Conservation (phyloP, 2,888 invertebrate genomes). For the Apodemia zela region DNA sequence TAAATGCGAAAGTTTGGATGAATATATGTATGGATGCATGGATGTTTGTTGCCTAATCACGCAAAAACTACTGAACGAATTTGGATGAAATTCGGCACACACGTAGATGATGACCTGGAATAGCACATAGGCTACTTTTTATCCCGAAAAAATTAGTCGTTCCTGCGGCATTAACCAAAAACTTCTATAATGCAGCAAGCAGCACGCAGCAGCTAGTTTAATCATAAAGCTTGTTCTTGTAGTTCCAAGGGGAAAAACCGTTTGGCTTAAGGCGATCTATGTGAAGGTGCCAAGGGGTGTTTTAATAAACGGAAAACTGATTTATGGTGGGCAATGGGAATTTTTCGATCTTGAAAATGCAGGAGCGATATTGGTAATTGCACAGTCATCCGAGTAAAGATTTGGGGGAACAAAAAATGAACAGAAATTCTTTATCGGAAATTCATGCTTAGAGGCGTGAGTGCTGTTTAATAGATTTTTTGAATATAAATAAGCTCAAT, state of each 20-base stretch:
- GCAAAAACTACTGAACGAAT: too few relatives aligned
- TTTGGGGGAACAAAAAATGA: conserved; percentile 25
- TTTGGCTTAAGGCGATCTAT: conserved; percentile 11
- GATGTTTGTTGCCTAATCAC: too few relatives aligned
- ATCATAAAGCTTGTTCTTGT: not conserved
- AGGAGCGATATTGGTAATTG: conserved; percentile 55
- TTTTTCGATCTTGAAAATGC: conserved; percentile 52
- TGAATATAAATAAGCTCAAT: conserved; percentile 14
- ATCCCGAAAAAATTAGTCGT: too few relatives aligned
- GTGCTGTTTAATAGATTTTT: conserved; percentile 15
- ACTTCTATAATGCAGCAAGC: too few relatives aligned
- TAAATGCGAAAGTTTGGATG: too few relatives aligned
- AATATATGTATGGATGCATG: too few relatives aligned
- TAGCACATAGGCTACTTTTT: too few relatives aligned
- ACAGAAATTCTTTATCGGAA: conserved; percentile 13
- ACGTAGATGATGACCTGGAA: too few relatives aligned
- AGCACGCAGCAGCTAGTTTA: too few relatives aligned
- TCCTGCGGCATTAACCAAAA: too few relatives aligned
- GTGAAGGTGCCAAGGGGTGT: conserved; percentile 38
- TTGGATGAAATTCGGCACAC: too few relatives aligned
- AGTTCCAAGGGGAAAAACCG: not conserved
- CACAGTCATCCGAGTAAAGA: conserved; percentile 56
- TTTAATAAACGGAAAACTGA: conserved; percentile 72
- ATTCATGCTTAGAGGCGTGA: conserved; percentile 10
- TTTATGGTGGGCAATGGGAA: conserved; percentile 63